phyloP scores from a whole-genome alignment of 2,888 invertebrate species.

The Myopa testacea region DNA sequence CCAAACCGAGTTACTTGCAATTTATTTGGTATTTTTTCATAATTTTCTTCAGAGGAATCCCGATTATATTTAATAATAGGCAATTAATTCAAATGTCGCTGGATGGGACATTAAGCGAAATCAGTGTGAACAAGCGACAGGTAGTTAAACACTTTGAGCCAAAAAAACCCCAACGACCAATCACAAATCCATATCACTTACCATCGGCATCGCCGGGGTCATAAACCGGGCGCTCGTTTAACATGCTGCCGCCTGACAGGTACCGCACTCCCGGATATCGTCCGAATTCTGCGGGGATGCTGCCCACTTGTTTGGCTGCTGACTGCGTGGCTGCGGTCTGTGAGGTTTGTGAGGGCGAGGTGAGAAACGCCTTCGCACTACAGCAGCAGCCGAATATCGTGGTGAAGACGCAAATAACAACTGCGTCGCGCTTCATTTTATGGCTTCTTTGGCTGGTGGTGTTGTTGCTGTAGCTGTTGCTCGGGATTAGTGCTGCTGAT shows the following conservation, averaged over 20 bases:
- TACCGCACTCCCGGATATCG: slow-evolving; percentile 31
- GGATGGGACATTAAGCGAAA: no score
- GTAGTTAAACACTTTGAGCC: background rate
- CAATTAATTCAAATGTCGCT: no score
- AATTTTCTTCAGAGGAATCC: no score
- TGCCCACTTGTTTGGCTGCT: slow-evolving; percentile 36
- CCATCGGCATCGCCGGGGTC: slow-evolving; percentile 69
- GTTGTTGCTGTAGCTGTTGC: slow-evolving; percentile 32
- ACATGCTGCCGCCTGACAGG: slow-evolving; percentile 45
- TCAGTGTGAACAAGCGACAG: background rate
- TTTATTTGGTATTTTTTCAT: no score
- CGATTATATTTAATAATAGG: no score
- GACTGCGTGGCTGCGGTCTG: slow-evolving; percentile 13
- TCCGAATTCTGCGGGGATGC: slow-evolving; percentile 43
- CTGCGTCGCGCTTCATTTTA: slow-evolving; percentile 55
- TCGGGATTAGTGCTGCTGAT: slow-evolving; percentile 20
- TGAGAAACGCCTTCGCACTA: slow-evolving; percentile 53
- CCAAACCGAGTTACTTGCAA: no score
- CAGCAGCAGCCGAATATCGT: slow-evolving; percentile 52
- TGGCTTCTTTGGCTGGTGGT: slow-evolving; percentile 10
- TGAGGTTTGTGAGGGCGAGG: slow-evolving; percentile 44
- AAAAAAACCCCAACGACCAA: background rate
- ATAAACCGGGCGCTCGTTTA: slow-evolving; percentile 60
- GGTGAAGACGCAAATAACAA: slow-evolving; percentile 53
- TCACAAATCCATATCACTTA: slow-evolving; percentile 52